Evolutionary conservation across 2,797 vertebrate genomes (phyloP), one percentile per base, ranked within the genome.

Genomic region (Poecilia gillii): DNA sequence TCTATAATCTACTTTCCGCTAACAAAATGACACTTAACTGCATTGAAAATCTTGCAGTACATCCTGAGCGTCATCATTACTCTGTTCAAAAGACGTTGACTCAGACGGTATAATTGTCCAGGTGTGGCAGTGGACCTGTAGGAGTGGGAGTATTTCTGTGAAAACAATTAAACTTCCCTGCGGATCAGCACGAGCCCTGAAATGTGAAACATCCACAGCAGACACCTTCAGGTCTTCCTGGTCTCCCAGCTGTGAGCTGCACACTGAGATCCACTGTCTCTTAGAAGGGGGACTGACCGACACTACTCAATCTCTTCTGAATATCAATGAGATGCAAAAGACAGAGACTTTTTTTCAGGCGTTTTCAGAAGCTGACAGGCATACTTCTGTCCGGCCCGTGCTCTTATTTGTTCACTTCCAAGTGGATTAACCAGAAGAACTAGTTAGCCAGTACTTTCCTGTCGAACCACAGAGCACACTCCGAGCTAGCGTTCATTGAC

Each of bases 201-300:
- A 72, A 80, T 74, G 70, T 79, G 3, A 68, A 36, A 88, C 62
- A 80, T 80, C 74, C 85, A 84, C 25, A 74, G 55, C 23, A 74
- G 55, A 74, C 75, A 75, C 45, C 72, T 74, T 49, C 66, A 73
- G 76, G 82, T n/a, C 49, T 72, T n/a, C 53, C 23, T 31, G 53
- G 14, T 75, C 43, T 64, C 78, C 90, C 93, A 95, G 93, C 93
- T 94, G 93, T 86, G 90, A 55, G 64, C 25, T 73, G 75, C 85
- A 94, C 93, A 95, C 86, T 94, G 92, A 45, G 89, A 59, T 76
- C 80, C 90, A 91, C 84, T 95, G 91, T 93, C 79, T 81, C 77
- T 41, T 75, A 51, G 82, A 74, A 49, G 77, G 53, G 74, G 0
- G 41, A 62, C 62, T 49, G 55, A 18, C 62, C 72, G 78, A 93